These are phyloP conservation scores for Omphaloscelis lunosa DNA, from an alignment of 2,888 invertebrate species.

Conservation along the genomic window DNA sequence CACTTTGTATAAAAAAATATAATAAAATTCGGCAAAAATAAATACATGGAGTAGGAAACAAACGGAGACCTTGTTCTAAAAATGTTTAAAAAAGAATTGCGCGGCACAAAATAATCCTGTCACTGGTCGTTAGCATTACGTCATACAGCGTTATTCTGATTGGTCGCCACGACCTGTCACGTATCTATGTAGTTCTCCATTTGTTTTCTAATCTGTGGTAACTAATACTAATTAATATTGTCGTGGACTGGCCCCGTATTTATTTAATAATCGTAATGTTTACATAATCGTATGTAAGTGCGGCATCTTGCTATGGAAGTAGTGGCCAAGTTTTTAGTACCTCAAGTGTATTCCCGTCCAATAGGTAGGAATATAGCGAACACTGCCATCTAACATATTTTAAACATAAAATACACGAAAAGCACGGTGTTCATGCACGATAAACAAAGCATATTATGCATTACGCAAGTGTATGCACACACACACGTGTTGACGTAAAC, in stretches of 20 bases:
- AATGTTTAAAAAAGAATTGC: not conserved
- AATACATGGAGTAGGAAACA: slow-evolving; percentile 34
- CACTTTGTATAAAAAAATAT: slow-evolving; percentile 47
- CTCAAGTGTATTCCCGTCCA: slow-evolving; percentile 63
- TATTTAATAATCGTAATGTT: slow-evolving; percentile 55
- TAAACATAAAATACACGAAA: not conserved
- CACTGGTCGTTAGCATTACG: not conserved
- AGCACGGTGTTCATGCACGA: not conserved
- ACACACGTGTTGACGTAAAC: not conserved
- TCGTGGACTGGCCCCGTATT: slow-evolving; percentile 62
- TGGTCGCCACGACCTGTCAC: not conserved
- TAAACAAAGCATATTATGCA: not conserved
- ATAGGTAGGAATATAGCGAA: slow-evolving; percentile 36
- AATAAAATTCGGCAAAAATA: slow-evolving; percentile 61
- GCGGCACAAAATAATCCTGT: not conserved
- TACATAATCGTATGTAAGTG: slow-evolving; percentile 49
- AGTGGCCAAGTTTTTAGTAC: slow-evolving; percentile 49
- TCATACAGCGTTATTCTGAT: slow-evolving; percentile 10
- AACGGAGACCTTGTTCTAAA: not conserved
- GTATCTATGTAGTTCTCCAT: slow-evolving; percentile 22
- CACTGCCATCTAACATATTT: slow-evolving; percentile 43
- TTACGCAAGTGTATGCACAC: not conserved
- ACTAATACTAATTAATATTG: slow-evolving; percentile 43
- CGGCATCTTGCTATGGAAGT: slow-evolving; percentile 76
- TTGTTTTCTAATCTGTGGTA: slow-evolving; percentile 27